These are phyloP conservation scores for Drosophila nikananu DNA, from an alignment of 1,140 invertebrate species.

Conservation along the genomic window DNA sequence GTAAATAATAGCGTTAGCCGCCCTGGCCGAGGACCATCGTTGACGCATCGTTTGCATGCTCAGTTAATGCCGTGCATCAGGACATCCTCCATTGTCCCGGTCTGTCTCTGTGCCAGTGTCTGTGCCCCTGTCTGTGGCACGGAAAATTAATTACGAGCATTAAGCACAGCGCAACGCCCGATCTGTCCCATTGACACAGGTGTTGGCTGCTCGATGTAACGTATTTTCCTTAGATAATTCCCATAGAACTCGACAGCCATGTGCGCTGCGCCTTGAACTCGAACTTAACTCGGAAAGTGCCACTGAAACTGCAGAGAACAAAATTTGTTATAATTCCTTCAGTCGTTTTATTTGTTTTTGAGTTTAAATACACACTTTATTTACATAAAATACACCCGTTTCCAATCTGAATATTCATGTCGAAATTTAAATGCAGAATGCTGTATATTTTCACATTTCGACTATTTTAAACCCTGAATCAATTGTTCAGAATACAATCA, in stretches of 20 bases:
- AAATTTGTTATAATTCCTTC: not conserved
- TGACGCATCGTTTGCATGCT: slow-evolving; percentile 66
- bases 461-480: not conserved
- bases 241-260: slow-evolving; percentile 46
- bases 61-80: slow-evolving; percentile 60
- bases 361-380: not conserved
- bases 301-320: slow-evolving; percentile 1
- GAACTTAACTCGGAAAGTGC: slow-evolving; percentile 2
- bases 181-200: slow-evolving; percentile 48
- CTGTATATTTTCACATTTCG: not conserved
- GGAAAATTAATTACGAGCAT: slow-evolving; percentile 65
- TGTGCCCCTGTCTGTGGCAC: slow-evolving; percentile 49
- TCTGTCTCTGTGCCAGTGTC: not conserved
- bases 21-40: slow-evolving; percentile 51
- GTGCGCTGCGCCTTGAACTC: slow-evolving; percentile 45
- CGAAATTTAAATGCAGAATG: not conserved
- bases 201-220: slow-evolving; percentile 49
- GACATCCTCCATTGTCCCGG: slow-evolving; percentile 46
- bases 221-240: slow-evolving; percentile 62
- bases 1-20: slow-evolving; percentile 72
- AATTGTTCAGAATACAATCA: not conserved
- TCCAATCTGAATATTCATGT: not conserved
- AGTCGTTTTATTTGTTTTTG: not conserved
- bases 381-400: not conserved
- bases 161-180: slow-evolving; percentile 37